A percentile compares a stretch with the other conserved stretches of the same genome.
Conservation (phyloP, 2,888 invertebrate species). For the Deroplatys truncata region DNA sequence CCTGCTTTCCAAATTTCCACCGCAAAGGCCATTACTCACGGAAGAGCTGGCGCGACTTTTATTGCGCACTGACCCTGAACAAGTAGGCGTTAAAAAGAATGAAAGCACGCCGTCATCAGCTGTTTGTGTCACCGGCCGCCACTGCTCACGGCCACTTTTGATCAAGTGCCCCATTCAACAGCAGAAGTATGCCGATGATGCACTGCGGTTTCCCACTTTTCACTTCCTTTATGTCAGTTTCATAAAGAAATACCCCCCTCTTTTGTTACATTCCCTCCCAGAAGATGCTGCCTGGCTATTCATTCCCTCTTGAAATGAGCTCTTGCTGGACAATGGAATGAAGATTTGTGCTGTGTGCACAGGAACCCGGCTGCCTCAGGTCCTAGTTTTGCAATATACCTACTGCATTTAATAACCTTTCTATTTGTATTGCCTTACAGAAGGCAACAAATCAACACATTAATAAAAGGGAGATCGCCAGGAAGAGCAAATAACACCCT, state of each 20-base stretch:
- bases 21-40: not conserved
- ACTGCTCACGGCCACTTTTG: not conserved
- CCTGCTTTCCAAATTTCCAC: not conserved
- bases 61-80: not conserved
- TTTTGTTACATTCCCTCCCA: not conserved
- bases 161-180: not conserved
- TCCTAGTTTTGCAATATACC: not conserved
- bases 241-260: not conserved
- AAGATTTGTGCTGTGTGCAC: not conserved
- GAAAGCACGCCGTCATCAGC: not conserved
- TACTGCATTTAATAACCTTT: not conserved
- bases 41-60: not conserved
- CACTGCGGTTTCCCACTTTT: not conserved
- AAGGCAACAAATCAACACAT: too few species aligned
- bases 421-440: not conserved
- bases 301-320: not conserved
- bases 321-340: not conserved
- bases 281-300: not conserved
- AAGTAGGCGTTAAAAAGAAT: not conserved
- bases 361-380: not conserved
- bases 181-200: not conserved
- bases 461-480: too few species aligned
- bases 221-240: not conserved
- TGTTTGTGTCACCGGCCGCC: not conserved
- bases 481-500: too few species aligned